Evolutionary conservation across 2,797 vertebrate species (phyloP), one percentile per base, ranked within the genome.

Genomic region (Macropus fuliginosus): DNA sequence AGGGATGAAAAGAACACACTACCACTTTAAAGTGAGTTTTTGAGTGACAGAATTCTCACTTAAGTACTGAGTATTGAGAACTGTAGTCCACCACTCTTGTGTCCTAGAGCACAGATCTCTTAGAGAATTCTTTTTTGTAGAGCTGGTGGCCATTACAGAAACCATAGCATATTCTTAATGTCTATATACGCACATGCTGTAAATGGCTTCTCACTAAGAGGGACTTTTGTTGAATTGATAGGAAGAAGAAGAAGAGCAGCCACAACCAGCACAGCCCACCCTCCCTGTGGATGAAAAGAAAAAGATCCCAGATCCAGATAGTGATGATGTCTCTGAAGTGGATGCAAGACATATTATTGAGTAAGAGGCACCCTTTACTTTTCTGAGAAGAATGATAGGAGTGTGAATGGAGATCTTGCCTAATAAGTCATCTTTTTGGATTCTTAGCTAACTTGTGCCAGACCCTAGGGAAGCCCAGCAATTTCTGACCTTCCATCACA

Each of bases 241-340:
- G 16, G 99, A 99, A 1, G 99, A 99, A 31, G 99, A 99, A 14
- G 99, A 99, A 91, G 99, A 99, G 93, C 99, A 99, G 0, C 98
- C 98, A 0, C 98, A 98, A 0, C 97, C 99, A 0, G 81, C 98
- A 16, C 93, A 98, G 66, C 96, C 98, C 0, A 8, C 92, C 3
- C 92, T 98, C 59, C 96, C 98, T 0, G 56, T 99, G 52, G 99
- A 99, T 90, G 99, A 99, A 92, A 99, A 99, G 98, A 99, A 99
- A 97, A 99, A 99, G 97, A 99, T 99, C 74, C 99, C 99, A 0
- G 99, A 99, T 74, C 99, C 99, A 0, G 99, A 99, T 98, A 99
- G 98, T 0, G 99, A 99, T 0, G 99, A 99, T 0, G 99, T 99
- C 4, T 99, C 99, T 0, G 99, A 99, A 96, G 99, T 99, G 95